A percentile compares a stretch with the other conserved stretches of the same genome.
Conservation (phyloP, 2,888 invertebrate genomes). For the Melitaea athalia region DNA sequence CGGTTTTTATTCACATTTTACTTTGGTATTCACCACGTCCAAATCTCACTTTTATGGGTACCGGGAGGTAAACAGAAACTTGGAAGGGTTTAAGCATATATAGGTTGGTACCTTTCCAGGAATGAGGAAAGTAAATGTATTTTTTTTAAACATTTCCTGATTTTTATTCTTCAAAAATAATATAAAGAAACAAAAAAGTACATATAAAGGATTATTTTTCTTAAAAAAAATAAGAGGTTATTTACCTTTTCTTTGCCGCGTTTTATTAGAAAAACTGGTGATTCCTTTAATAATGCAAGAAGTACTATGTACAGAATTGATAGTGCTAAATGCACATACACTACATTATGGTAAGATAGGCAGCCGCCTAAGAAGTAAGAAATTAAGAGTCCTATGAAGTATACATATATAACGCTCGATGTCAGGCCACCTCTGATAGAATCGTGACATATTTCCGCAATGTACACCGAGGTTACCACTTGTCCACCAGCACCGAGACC, state of each 20-base stretch:
- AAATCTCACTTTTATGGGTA: no score
- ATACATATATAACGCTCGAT: conserved; percentile 59
- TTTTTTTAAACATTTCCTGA: no score
- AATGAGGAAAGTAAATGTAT: no score
- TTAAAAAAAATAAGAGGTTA: background rate
- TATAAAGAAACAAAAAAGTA: no score
- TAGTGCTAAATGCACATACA: conserved; percentile 45
- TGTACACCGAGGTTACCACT: conserved; percentile 64
- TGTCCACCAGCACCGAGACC: conserved; percentile 70
- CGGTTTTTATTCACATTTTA: no score
- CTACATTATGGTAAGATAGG: conserved; percentile 50
- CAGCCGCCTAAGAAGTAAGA: conserved; percentile 63
- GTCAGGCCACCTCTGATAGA: conserved; percentile 46
- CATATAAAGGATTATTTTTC: no score
- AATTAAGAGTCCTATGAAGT: conserved; percentile 61
- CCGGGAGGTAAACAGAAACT: no score
- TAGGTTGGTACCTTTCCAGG: no score
- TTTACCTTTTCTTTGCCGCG: conserved; percentile 59
- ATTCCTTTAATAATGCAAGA: conserved; percentile 58
- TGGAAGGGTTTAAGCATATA: no score
- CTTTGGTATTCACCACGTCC: no score
- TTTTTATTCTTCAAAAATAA: no score
- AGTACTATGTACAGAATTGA: conserved; percentile 58
- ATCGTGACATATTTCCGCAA: conserved; percentile 63
- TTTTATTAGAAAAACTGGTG: conserved; percentile 62